These are phyloP conservation scores for Protaetia brevitarsis DNA, from an alignment of 1,140 invertebrate genomes.

Conservation along the genomic window DNA sequence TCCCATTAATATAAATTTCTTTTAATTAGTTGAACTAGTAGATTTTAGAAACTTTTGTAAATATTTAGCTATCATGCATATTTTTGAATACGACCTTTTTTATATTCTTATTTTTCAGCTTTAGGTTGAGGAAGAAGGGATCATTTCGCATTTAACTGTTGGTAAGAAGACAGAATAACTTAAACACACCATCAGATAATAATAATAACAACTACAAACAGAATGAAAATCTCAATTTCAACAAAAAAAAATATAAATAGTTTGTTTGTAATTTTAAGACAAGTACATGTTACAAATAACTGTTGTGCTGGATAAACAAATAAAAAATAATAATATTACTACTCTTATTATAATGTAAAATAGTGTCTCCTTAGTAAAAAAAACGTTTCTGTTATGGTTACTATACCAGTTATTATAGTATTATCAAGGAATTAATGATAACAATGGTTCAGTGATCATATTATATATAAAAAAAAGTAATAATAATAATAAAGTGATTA, in stretches of 20 bases:
- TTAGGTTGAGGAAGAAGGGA: conserved; percentile 45
- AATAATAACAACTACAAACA: conserved; percentile 1
- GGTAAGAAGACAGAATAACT: too few relatives aligned
- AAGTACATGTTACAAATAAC: conserved; percentile 31
- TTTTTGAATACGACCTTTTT: conserved; percentile 31
- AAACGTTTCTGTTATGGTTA: too few relatives aligned
- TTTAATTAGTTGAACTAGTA: too few relatives aligned
- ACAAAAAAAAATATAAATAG: too few relatives aligned
- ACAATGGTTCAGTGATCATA: too few relatives aligned
- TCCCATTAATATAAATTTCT: too few relatives aligned
- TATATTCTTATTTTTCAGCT: conserved; percentile 40
- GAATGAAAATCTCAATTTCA: too few relatives aligned
- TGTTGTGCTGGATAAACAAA: conserved; percentile 32
- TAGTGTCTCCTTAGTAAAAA: conserved; percentile 26
- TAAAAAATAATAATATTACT: too few relatives aligned
- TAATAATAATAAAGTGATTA: conserved; percentile 19
- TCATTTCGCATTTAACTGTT: conserved; percentile 10
- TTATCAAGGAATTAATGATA: conserved; percentile 24
- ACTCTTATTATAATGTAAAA: conserved; percentile 28
- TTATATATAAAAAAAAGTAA: not conserved
- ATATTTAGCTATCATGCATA: too few relatives aligned
- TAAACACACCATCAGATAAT: not conserved
- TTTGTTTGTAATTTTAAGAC: conserved; percentile 33
- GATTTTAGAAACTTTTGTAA: too few relatives aligned
- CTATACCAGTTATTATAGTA: too few relatives aligned